phyloP scores from a whole-genome alignment of 2,797 vertebrate species.

The Paratrypauchen microcephalus region DNA sequence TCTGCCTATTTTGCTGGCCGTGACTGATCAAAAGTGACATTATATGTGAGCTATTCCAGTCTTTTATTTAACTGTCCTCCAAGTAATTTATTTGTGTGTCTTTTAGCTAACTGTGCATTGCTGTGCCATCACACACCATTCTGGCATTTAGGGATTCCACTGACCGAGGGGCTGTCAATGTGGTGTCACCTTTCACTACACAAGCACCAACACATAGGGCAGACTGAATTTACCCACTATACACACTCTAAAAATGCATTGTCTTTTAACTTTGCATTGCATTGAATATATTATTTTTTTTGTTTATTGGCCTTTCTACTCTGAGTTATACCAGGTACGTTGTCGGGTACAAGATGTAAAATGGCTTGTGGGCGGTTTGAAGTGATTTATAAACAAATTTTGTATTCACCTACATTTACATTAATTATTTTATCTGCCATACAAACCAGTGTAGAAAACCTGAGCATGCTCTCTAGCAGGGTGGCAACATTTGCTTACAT shows the following conservation, averaged over 20 bases:
- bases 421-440: not conserved
- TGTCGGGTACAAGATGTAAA: not conserved
- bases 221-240: conserved; percentile 24
- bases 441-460: conserved; percentile 1
- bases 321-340: not conserved
- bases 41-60: conserved; percentile 8
- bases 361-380: not conserved
- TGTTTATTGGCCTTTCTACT: not conserved
- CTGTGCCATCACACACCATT: conserved; percentile 38
- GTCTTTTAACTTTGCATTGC: not conserved
- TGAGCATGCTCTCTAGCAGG: conserved; percentile 30
- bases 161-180: conserved; percentile 59
- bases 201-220: conserved; percentile 41
- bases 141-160: conserved; percentile 70
- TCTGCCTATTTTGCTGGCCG: not conserved
- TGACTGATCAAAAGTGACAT: not conserved
- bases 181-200: conserved; percentile 71
- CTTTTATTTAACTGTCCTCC: conserved; percentile 31
- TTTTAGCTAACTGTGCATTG: conserved; percentile 29
- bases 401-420: not conserved
- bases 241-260: not conserved
- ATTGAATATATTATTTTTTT: too few species aligned
- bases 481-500: conserved; percentile 43
- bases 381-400: not conserved
- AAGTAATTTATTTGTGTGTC: conserved; percentile 21